phyloP scores from a whole-genome alignment of 2,888 invertebrate genomes.

The Chalcis sispes region DNA sequence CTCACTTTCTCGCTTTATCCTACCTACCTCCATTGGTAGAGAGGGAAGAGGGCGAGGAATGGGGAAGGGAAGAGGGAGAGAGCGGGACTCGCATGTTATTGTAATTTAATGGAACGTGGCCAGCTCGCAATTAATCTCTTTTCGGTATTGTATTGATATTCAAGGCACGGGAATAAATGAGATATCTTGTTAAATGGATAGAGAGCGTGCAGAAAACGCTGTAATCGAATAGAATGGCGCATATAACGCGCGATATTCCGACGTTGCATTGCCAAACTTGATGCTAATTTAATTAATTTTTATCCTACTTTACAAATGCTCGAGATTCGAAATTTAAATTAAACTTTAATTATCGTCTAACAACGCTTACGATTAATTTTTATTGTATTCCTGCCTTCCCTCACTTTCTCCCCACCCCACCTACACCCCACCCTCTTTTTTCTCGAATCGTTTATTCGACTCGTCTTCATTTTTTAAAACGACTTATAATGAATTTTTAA shows the following conservation, averaged over 20 bases:
- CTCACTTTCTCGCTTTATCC: background rate
- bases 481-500: slow-evolving; percentile 16
- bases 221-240: slow-evolving; percentile 56
- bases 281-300: slow-evolving; percentile 43
- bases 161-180: slow-evolving; percentile 51
- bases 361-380: background rate
- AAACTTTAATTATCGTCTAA: background rate
- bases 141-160: slow-evolving; percentile 52
- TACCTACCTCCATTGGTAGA: background rate
- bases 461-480: too few species aligned
- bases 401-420: background rate
- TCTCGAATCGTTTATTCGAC: too few species aligned
- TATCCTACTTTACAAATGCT: slow-evolving; percentile 40
- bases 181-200: slow-evolving; percentile 51
- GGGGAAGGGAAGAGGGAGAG: background rate
- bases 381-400: background rate
- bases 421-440: background rate
- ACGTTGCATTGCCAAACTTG: slow-evolving; percentile 32
- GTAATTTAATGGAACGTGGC: slow-evolving; percentile 49
- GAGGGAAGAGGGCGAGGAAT: background rate
- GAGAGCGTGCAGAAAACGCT: slow-evolving; percentile 46
- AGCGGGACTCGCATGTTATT: slow-evolving; percentile 28
- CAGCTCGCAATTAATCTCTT: slow-evolving; percentile 50
- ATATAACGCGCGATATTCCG: slow-evolving; percentile 4
- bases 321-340: too few species aligned